These are phyloP conservation scores for Buceros bicornis DNA, from an alignment of 2,797 vertebrate genomes.

Conservation along the genomic window DNA sequence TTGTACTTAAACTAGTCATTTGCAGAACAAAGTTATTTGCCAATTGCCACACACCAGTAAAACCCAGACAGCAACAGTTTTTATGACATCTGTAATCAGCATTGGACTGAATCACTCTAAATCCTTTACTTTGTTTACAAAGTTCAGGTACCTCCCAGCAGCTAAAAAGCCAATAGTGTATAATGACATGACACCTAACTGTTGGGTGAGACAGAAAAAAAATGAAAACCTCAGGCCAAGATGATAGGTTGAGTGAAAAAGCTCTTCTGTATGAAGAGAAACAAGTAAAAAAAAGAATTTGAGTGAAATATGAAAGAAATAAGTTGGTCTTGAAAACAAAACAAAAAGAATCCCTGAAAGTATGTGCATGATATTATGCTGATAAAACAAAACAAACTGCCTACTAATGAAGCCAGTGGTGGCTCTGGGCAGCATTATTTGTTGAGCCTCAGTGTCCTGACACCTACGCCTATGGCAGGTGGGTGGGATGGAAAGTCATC, in stretches of 20 bases:
- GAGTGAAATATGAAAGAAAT: not conserved
- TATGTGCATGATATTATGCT: not conserved
- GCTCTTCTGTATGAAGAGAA: not conserved
- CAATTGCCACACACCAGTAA: not conserved
- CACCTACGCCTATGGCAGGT: not conserved
- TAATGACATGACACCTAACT: not conserved
- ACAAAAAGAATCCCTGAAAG: not conserved
- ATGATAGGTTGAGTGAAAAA: not conserved
- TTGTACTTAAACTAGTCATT: not conserved
- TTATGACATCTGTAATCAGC: not conserved
- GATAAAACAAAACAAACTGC: not conserved
- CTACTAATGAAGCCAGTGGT: not conserved
- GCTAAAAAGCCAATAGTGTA: not conserved
- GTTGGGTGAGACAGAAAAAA: not conserved
- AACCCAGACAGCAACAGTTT: not conserved
- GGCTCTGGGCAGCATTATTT: not conserved
- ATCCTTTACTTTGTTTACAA: not conserved
- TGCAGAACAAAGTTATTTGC: not conserved
- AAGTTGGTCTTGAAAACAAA: not conserved
- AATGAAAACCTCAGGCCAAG: not conserved
- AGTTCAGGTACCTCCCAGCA: not conserved
- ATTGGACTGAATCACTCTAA: not conserved
- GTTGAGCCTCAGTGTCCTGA: not conserved
- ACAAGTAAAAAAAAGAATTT: not conserved
- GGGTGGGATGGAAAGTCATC: not conserved